A percentile compares a stretch with the other conserved stretches of the same genome.
Evolutionary conservation across 2,888 invertebrate species (phyloP).

Genomic region (Dromius quadrimaculatus): DNA sequence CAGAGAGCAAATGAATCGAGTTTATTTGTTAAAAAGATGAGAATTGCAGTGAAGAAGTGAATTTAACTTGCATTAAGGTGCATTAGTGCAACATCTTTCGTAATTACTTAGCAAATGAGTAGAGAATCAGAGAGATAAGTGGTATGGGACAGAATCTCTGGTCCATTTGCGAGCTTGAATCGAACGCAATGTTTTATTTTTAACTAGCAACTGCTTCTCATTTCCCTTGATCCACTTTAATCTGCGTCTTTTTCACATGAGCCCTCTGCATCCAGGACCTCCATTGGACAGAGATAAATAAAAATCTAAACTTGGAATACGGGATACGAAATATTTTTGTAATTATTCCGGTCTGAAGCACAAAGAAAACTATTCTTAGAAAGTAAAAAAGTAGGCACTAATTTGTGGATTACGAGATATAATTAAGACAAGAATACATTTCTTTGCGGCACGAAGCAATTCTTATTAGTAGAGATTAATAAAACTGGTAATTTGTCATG

Average conservation of each 20-base stretch:
- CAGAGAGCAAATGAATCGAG: too few species aligned
- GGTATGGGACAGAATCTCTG: too few species aligned
- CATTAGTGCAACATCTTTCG: slow-evolving; percentile 21
- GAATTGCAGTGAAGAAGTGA: not conserved
- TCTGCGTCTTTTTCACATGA: slow-evolving; percentile 29
- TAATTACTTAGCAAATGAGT: slow-evolving; percentile 33
- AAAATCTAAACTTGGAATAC: slow-evolving; percentile 19
- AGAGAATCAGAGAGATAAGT: slow-evolving; percentile 11
- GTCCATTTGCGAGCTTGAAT: not conserved
- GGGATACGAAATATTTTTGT: slow-evolving; percentile 42
- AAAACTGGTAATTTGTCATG: slow-evolving; percentile 39
- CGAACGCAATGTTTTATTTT: slow-evolving; percentile 17
- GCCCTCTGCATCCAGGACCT: not conserved
- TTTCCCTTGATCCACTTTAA: slow-evolving; percentile 25
- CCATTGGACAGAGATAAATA: slow-evolving; percentile 37
- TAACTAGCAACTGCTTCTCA: slow-evolving; percentile 19
- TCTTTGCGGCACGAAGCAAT: slow-evolving; percentile 27
- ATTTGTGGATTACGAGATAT: slow-evolving; percentile 44
- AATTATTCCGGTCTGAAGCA: slow-evolving; percentile 37
- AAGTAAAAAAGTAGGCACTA: slow-evolving; percentile 36
- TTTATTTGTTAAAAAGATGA: too few species aligned
- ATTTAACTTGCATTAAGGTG: slow-evolving; percentile 19
- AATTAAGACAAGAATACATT: slow-evolving; percentile 49
- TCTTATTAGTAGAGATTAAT: slow-evolving; percentile 38
- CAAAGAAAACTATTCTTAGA: slow-evolving; percentile 42